Evolutionary conservation across 2,888 invertebrate genomes (phyloP), one percentile per base, ranked within the genome.

Genomic region (Cephus runcator): DNA sequence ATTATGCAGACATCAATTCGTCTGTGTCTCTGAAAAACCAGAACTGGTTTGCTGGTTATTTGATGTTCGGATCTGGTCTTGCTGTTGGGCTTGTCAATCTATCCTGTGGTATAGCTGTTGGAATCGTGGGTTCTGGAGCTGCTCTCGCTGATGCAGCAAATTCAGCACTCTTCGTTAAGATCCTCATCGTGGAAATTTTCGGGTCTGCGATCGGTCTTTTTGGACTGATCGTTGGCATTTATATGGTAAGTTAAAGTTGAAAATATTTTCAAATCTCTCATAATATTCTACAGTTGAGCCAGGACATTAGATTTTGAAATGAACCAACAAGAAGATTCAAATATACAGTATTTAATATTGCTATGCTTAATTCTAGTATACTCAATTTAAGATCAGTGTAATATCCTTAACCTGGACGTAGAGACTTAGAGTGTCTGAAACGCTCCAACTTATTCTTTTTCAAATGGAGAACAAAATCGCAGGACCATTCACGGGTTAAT

Each of bases 141-240:
- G 99, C 99, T 31, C 94, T 99, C 12, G 96, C 99, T 76, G 99
- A 99, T 93, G 99, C 99, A 40, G 99, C 99, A 69, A 98, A 99
- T 91, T 95, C 98, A 31, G 95, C 97, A 4, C 94, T 99, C 11
- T 99, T 99, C 90, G 99, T 99, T 76, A 99, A 99, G 92, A 98
- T 99, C 91, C 94, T 99, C 73, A 99, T 99, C 92, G 97, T 99
- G 73, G 99, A 99, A 93, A 99, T 99, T 92, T 99, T 99, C 91
- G 99, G 98, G 79, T 98, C 98, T 89, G 99, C 99, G 87, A 99
- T 99, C 90, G 99, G 99, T 89, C 94, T 99, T 34, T 99, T 99
- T 92, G 99, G 99, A 77, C 94, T 99, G 78, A 99, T 99, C 92
- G 98, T 99, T 83, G 98, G 99, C 85, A 98, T 99, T 92, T 97